phyloP scores from a whole-genome alignment of 2,113 vertebrate species.

The Nycticryphes semicollaris region DNA sequence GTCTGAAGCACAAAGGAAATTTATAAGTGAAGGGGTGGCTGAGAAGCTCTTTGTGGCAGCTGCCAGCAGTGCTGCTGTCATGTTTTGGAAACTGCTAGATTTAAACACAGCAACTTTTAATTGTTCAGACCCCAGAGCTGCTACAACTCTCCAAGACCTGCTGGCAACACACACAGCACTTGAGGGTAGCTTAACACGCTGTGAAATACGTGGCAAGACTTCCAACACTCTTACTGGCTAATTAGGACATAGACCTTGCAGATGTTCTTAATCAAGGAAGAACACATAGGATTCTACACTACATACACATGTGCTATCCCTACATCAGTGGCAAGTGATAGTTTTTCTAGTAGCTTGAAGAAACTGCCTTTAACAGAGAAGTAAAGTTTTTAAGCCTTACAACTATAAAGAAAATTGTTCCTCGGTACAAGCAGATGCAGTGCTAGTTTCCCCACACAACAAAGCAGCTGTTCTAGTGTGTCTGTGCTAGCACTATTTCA shows the following conservation, averaged over 20 bases:
- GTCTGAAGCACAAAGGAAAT: background rate
- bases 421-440: rapidly evolving
- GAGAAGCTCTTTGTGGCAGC: too few species aligned
- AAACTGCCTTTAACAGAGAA: background rate
- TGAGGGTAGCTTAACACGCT: background rate
- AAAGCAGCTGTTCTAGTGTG: background rate
- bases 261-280: background rate
- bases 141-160: background rate
- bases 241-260: background rate
- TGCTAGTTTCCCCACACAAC: background rate
- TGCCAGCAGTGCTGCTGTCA: background rate
- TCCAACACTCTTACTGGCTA: background rate
- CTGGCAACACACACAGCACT: background rate
- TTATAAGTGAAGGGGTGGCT: too few species aligned
- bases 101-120: background rate
- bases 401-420: background rate
- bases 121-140: background rate
- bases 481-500: background rate
- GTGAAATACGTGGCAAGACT: background rate
- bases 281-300: background rate
- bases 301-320: background rate
- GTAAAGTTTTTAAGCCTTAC: background rate
- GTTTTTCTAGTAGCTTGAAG: background rate
- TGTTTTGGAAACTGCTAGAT: background rate
- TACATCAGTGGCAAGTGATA: background rate